Evolutionary conservation across 2,797 vertebrate species (phyloP).

Genomic region (Spheniscus humboldti): DNA sequence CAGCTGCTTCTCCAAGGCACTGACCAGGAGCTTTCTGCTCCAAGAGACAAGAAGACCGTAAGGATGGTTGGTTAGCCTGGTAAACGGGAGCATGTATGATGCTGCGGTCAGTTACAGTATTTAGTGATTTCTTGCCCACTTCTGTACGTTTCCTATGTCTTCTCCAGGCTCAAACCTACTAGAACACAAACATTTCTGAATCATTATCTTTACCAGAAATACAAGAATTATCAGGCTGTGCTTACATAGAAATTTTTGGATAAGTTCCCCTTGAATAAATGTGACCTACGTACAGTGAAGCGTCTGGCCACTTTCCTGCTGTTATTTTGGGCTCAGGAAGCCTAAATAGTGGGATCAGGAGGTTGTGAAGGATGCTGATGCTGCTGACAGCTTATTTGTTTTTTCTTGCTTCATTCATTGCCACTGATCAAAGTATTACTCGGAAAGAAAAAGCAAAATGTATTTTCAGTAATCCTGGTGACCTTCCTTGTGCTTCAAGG

Average conservation of each 20-base stretch:
- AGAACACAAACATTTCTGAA: accelerated
- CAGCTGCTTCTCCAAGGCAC: not conserved
- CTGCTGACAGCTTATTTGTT: not conserved
- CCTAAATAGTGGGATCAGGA: not conserved
- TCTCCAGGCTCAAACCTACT: not conserved
- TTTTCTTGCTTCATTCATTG: not conserved
- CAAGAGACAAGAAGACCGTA: accelerated
- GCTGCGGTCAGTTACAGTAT: not conserved
- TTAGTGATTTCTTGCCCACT: not conserved
- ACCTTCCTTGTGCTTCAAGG: not conserved
- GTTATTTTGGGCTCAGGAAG: not conserved
- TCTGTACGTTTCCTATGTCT: accelerated
- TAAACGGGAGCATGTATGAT: accelerated
- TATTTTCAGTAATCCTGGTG: not conserved
- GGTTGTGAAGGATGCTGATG: not conserved
- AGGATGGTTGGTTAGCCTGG: not conserved
- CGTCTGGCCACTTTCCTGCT: not conserved
- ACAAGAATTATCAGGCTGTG: not conserved
- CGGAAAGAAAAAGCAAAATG: not conserved
- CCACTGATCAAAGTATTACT: not conserved
- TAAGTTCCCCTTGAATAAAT: not conserved
- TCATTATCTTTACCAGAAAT: not conserved
- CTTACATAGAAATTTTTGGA: not conserved
- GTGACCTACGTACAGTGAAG: not conserved
- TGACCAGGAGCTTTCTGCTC: not conserved